These are phyloP conservation scores for Galerucella calmariensis DNA, from an alignment of 2,888 invertebrate species.

Conservation along the genomic window DNA sequence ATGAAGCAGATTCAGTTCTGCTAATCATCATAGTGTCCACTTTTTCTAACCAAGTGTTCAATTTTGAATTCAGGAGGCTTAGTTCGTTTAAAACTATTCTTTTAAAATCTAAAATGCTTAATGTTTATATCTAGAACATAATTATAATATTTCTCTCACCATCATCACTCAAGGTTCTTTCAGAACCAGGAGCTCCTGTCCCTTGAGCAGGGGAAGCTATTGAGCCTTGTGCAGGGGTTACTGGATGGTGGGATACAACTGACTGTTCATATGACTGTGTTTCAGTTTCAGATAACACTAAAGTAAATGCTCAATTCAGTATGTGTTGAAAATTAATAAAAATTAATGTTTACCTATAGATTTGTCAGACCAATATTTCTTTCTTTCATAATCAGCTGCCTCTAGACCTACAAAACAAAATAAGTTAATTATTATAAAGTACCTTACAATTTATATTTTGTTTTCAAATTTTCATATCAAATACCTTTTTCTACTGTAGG, in stretches of 20 bases:
- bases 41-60: background rate
- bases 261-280: too few relatives aligned
- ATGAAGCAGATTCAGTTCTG: slow-evolving; percentile 1
- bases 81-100: slow-evolving; percentile 4
- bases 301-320: too few relatives aligned
- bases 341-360: slow-evolving; percentile 4
- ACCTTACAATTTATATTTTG: background rate
- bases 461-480: background rate
- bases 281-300: too few relatives aligned
- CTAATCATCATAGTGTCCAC: too few relatives aligned
- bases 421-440: background rate
- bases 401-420: background rate
- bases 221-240: background rate
- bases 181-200: background rate
- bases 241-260: background rate
- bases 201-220: background rate
- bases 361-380: slow-evolving; percentile 2
- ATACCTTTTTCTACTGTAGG: slow-evolving; percentile 1
- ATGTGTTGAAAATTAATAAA: background rate
- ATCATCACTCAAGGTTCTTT: background rate
- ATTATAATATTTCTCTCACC: slow-evolving; percentile 3
- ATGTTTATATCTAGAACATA: background rate
- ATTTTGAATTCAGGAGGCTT: background rate
- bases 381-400: background rate
- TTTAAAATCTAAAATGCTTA: slow-evolving; percentile 1